Base-by-base conservation (phyloP, 2,113 vertebrate genomes). In the Phalacrocorax brasilianus region DNA sequence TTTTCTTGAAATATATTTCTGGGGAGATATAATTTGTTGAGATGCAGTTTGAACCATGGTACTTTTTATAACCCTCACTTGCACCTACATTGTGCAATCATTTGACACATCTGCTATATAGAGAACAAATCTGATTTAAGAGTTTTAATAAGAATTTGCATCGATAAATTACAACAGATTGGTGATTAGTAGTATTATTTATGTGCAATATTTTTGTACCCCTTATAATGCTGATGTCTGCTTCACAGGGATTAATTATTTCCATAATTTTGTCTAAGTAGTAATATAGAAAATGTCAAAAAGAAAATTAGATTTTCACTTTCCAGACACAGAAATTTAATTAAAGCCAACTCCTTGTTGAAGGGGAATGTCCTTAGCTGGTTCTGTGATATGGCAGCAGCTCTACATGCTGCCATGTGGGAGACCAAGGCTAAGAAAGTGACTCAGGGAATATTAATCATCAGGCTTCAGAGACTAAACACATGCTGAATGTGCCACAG, bases 191-290 rank as follows among this genome's bases (percentile, higher is more conserved):
- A 88, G 72, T 90, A 92, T 93, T 96, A 97, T 97, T 96, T 97
- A 96, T 95, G 94, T 62, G 71, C 79, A 96, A 95, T 89, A 97
- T 94, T 97, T 97, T 96, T 85, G 71, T 70, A 92, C 50, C 63
- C 56, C 73, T 93, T 93, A 89, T 89, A 96, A 93, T 95, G 80
- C 87, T 77, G 91, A 95, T 95, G 83, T 78, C 89, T 95, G 58
- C 90, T 97, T 97, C 88, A 94, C 19, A 71, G 97, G 94, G 96
- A 97, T 97, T 96, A 97, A 97, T 96, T 97, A 97, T 97, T 97
- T 96, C 85, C 92, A 96, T 95, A 97, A 93, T 87, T 97, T 93
- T 90, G 67, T 95, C 95, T 92, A 96, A 97, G 71, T 40, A 93
- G 68, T 96, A 96, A 97, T 94, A 81, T 71, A 96, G 96, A 97